Conservation (phyloP, 2,888 invertebrate species). For the Melipona beecheii region DNA sequence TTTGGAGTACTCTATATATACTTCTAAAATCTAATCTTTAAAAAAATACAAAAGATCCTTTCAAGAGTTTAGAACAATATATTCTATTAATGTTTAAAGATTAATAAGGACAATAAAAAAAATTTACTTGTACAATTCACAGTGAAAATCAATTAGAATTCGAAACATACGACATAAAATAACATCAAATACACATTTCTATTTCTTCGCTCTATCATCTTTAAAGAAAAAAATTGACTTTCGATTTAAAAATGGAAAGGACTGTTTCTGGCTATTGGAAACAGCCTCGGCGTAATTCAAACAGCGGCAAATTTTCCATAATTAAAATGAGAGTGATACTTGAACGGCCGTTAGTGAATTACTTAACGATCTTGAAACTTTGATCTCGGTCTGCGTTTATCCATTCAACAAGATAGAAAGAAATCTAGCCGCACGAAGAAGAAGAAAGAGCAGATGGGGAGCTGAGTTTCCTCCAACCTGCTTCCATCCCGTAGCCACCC, state of each 20-base stretch:
- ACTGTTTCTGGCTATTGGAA: background rate
- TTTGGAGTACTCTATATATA: too few relatives aligned
- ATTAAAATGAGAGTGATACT: conserved; percentile 32
- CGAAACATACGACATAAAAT: background rate
- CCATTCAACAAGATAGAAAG: conserved; percentile 20
- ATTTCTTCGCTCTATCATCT: background rate
- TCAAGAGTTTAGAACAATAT: background rate
- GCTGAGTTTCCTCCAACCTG: conserved; percentile 30
- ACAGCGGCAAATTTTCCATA: conserved; percentile 17
- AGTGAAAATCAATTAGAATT: background rate
- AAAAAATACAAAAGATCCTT: background rate
- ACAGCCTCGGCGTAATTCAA: background rate
- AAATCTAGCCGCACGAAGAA: conserved; percentile 37
- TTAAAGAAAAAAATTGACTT: background rate
- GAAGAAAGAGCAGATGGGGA: conserved; percentile 30
- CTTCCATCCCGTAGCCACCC: conserved; percentile 42
- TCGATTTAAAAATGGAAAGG: background rate
- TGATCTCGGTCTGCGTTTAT: conserved; percentile 29
- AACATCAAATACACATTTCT: background rate
- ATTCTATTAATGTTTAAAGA: background rate
- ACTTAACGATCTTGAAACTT: conserved; percentile 43
- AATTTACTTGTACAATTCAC: background rate
- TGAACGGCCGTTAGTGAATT: conserved; percentile 17
- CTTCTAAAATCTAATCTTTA: too few relatives aligned
- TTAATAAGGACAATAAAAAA: background rate